Conservation (phyloP, 2,888 invertebrate species). For the Dryococelus australis region DNA sequence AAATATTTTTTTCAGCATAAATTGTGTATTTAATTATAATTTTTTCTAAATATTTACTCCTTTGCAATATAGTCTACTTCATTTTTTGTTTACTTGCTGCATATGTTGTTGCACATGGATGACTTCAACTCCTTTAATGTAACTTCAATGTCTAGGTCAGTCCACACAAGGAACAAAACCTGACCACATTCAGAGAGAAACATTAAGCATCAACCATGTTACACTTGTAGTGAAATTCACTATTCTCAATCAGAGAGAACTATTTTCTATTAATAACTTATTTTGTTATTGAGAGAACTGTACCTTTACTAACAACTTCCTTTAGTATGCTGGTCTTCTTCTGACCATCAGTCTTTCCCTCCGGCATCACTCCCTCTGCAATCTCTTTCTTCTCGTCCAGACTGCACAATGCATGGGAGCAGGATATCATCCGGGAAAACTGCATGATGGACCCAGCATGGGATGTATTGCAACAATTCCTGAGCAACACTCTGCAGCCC, state of each 20-base stretch:
- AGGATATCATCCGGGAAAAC: neutral
- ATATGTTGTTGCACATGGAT: neutral
- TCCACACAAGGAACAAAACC: too few relatives aligned
- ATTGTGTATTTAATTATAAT: too few relatives aligned
- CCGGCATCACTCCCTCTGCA: neutral
- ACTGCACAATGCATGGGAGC: neutral
- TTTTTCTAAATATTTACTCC: too few relatives aligned
- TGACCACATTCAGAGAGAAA: too few relatives aligned
- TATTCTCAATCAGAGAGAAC: too few relatives aligned
- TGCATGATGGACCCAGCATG: neutral
- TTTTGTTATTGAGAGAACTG: neutral
- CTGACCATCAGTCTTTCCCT: conserved; percentile 7
- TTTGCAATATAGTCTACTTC: too few relatives aligned
- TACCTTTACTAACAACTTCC: conserved; percentile 34
- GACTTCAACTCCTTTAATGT: neutral
- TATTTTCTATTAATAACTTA: too few relatives aligned
- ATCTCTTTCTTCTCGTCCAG: neutral
- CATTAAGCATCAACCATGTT: too few relatives aligned
- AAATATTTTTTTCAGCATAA: too few relatives aligned
- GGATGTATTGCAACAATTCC: neutral
- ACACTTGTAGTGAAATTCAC: too few relatives aligned
- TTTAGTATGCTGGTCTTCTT: conserved; percentile 26
- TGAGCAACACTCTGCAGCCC: neutral
- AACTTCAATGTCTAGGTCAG: too few relatives aligned
- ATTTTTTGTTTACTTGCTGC: too few relatives aligned